Conservation (phyloP, 2,113 vertebrate genomes). For the Crotophaga sulcirostris region DNA sequence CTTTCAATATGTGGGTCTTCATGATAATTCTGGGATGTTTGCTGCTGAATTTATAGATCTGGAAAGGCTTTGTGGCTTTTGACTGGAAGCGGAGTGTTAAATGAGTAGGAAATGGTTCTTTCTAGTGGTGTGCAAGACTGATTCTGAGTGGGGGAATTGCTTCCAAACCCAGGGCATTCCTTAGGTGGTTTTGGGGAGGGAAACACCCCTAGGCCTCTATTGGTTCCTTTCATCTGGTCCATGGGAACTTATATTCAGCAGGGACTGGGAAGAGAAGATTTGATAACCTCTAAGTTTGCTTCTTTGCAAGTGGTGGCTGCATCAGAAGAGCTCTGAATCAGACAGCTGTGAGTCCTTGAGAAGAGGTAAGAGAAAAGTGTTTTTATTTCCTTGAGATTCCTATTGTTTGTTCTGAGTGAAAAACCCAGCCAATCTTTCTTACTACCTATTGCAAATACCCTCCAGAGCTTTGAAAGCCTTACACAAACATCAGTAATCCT, state of each 20-base stretch:
- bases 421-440: neutral
- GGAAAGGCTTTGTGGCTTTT: neutral
- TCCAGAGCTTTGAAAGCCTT: neutral
- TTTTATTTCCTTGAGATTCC: neutral
- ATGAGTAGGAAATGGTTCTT: neutral
- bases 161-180: neutral
- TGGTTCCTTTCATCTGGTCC: slow-evolving; percentile 66
- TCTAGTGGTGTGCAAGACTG: neutral
- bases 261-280: neutral
- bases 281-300: neutral
- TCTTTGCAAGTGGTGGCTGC: neutral
- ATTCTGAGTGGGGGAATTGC: neutral
- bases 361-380: neutral
- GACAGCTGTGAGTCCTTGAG: neutral
- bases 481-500: neutral
- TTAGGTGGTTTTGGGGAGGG: slow-evolving; percentile 32
- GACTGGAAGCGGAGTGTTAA: neutral
- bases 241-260: slow-evolving; percentile 60
- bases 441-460: neutral
- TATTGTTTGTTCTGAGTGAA: neutral
- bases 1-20: no score
- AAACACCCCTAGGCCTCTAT: slow-evolving; percentile 71
- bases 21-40: neutral
- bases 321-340: neutral
- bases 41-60: neutral